phyloP scores from a whole-genome alignment of 2,797 vertebrate species.

The Sitta carolinensis region DNA sequence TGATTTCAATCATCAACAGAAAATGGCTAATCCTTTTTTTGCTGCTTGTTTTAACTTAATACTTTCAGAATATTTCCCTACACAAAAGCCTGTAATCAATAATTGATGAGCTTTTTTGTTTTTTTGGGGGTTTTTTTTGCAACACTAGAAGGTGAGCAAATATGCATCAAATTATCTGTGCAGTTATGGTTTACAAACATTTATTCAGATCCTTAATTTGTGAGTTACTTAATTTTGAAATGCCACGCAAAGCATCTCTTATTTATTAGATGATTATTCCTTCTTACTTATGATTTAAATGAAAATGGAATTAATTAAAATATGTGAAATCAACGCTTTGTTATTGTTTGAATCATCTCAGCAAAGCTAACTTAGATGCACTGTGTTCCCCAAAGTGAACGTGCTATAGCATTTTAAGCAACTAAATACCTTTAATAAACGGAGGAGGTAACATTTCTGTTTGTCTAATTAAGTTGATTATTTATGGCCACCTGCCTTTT shows the following conservation, averaged over 20 bases:
- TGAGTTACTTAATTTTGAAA: constrained; percentile 5
- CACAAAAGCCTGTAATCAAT: neutral
- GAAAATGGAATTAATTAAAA: constrained; percentile 23
- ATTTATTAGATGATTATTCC: neutral
- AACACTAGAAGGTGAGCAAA: neutral
- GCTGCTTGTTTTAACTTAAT: neutral
- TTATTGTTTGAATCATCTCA: neutral
- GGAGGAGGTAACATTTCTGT: neutral
- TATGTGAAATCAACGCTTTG: neutral
- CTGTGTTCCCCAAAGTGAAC: neutral
- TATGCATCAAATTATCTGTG: neutral
- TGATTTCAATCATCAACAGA: neutral
- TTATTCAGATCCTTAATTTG: constrained; percentile 4
- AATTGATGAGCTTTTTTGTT: neutral
- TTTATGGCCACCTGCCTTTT: neutral
- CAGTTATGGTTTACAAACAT: neutral
- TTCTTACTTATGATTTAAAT: neutral
- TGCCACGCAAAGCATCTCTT: neutral
- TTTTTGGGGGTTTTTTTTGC: neutral
- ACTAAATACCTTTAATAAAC: neutral
- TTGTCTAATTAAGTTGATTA: neutral
- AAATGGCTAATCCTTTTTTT: neutral
- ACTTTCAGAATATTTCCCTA: neutral
- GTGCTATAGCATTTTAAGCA: neutral
- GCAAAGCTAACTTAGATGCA: neutral